Evolutionary conservation across 2,113 vertebrate species (phyloP), one percentile per base, ranked within the genome.

Genomic region (Scatophagus argus): DNA sequence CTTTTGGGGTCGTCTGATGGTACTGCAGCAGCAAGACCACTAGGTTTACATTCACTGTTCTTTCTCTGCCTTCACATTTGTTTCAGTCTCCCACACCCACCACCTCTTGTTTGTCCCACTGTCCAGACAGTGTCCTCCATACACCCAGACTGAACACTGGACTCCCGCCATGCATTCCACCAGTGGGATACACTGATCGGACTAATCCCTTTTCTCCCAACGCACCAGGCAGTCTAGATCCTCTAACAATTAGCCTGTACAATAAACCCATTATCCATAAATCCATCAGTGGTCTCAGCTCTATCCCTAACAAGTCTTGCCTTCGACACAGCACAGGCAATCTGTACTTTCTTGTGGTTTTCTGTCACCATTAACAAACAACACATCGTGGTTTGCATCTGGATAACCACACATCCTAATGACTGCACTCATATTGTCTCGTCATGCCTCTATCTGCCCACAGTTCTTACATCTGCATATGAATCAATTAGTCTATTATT

Each of bases 191-290:
- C 63, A 43, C 67, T 68, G 88, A 90, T 88, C 77, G n/a, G 77
- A 51, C 82, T 87, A 91, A 91, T 89, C 90, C 71, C 25, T 65
- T 74, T 65, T 55, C 81, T 86, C 73, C 59, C 36, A 87, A 76
- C 39, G 32, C 75, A 67, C 79, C 87, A 65, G 54, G 66, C 72
- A 74, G 56, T 74, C 80, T 25, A 58, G 81, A 87, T 91, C 77
- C 86, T 86, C 64, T 9, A 85, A 90, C 89, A 92, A 88, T 91
- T 89, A 91, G 77, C 74, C 25, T 39, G 38, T 74, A 89, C 77
- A 86, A 90, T 89, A 88, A 91, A 87, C 67, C 86, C 61, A 86
- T 91, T 89, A 88, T 87, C 86, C 86, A 81, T 83, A 79, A 87
- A 90, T 83, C 85, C 89, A 86, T 86, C 84, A 44, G 84, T 71